phyloP scores from a whole-genome alignment of 2,113 vertebrate genomes.

The Sander vitreus region DNA sequence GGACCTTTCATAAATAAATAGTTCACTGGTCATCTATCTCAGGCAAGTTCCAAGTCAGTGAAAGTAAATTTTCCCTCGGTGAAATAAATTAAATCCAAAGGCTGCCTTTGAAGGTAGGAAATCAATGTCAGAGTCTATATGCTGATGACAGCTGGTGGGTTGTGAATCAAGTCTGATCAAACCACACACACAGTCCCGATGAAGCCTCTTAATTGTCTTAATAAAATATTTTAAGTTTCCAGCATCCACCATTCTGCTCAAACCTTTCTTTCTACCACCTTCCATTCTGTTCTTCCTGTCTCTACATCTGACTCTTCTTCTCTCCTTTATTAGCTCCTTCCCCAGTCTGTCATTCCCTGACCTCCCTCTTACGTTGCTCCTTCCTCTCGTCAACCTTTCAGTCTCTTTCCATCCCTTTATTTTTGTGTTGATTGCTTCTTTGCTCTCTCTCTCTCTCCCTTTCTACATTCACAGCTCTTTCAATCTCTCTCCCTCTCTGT shows the following conservation, averaged over 20 bases:
- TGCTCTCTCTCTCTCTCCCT: background rate
- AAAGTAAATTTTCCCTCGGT: slow-evolving; percentile 37
- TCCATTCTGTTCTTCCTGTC: background rate
- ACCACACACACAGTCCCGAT: background rate
- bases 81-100: slow-evolving; percentile 39
- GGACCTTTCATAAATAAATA: slow-evolving; percentile 25
- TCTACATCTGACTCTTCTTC: background rate
- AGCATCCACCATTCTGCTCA: background rate
- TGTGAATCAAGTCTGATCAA: background rate
- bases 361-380: background rate
- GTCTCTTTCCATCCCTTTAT: background rate
- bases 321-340: background rate
- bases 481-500: background rate
- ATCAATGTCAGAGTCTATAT: slow-evolving; percentile 33
- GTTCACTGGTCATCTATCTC: slow-evolving; percentile 26
- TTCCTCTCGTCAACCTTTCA: background rate
- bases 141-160: background rate
- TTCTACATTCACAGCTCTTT: background rate
- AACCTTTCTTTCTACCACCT: background rate
- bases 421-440: background rate
- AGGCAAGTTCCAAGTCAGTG: slow-evolving; percentile 42
- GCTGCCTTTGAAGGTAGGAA: slow-evolving; percentile 24
- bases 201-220: too few species aligned
- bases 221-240: background rate
- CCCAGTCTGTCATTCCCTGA: background rate